Base-by-base conservation (phyloP, 2,797 vertebrate genomes). In the Lindbergichthys nudifrons region DNA sequence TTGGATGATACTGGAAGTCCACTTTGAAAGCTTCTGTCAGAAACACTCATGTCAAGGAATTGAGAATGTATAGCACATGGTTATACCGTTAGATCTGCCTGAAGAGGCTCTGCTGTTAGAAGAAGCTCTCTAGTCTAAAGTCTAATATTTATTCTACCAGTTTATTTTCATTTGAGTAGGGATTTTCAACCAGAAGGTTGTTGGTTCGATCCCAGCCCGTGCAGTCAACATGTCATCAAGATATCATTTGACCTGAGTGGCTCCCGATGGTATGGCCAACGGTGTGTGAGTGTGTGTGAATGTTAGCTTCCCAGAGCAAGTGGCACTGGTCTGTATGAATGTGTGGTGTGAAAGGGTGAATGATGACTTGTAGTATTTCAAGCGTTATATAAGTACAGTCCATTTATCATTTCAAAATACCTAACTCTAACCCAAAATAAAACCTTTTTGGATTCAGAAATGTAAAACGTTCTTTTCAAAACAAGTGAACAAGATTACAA, bases 1-100 rank as follows among this genome's bases (percentile, higher is more conserved):
- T 54, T 5, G 10, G 21, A 65, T 66, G 39, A 75, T 56, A 72
- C 63, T 59, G 19, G 36, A 48, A 62, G 45, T 69, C 32, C 43
- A 56, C 30, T 75, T 71, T 42, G 32, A 73, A 60, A 50, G 19
- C 65, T 72, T 73, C 52, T 66, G 62, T 62, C 65, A 51, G 74
- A 80, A 56, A 43, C 36, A 12, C 18, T 66, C 16, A 9, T 2
- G 36, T 61, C 51, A 42, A 72, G 18, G n/a, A 58, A 30, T 0
- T 58, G 62, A 16, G 23, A 41, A n/a, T 65, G 71, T 63, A 54
- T 42, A 62, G 65, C 32, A 54, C 41, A 48, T 19, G 23, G 46
- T 71, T 68, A 43, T 51, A 32, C 45, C 48, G 47, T 59, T 53
- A 21, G 14, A 61, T 52, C 39, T 63, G 61, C 52, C 46, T 11